A percentile compares a stretch with the other conserved stretches of the same genome.
Evolutionary conservation across 2,888 invertebrate genomes (phyloP).

Genomic region (Calliopum simillimum): DNA sequence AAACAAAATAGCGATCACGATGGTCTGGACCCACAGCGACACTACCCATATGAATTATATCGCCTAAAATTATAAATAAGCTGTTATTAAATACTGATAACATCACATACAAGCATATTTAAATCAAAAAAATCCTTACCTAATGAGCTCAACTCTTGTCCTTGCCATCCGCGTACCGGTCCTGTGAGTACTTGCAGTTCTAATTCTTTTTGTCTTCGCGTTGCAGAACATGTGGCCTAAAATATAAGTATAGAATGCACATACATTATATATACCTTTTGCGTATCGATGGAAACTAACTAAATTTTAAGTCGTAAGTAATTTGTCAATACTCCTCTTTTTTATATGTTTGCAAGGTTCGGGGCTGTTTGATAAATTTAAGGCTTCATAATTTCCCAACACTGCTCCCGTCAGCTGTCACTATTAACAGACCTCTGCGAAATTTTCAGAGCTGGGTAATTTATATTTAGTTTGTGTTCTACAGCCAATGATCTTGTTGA

Average conservation of each 20-base stretch:
- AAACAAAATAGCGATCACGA: slow-evolving; percentile 89
- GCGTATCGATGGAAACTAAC: no score
- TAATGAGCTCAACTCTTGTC: slow-evolving; percentile 74
- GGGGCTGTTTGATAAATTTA: no score
- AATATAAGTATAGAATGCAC: slow-evolving; percentile 44
- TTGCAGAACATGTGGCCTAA: slow-evolving; percentile 87
- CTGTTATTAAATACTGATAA: not conserved
- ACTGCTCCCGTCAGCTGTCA: no score
- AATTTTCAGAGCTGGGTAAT: no score
- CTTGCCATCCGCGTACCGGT: slow-evolving; percentile 95
- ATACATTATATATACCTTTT: not conserved
- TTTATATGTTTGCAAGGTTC: no score
- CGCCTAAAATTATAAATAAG: slow-evolving; percentile 73
- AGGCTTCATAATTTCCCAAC: no score
- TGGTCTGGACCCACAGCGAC: slow-evolving; percentile 88
- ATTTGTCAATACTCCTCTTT: no score
- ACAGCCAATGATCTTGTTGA: no score
- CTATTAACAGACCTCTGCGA: no score
- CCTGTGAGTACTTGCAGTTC: slow-evolving; percentile 95
- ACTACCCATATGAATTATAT: slow-evolving; percentile 92
- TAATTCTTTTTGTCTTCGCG: slow-evolving; percentile 93
- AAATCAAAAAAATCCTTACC: slow-evolving; percentile 45
- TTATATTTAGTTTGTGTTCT: no score
- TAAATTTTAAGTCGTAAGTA: no score
- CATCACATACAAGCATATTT: no score